These are phyloP conservation scores for Volucella inflata DNA, from an alignment of 2,888 invertebrate genomes.

Conservation along the genomic window DNA sequence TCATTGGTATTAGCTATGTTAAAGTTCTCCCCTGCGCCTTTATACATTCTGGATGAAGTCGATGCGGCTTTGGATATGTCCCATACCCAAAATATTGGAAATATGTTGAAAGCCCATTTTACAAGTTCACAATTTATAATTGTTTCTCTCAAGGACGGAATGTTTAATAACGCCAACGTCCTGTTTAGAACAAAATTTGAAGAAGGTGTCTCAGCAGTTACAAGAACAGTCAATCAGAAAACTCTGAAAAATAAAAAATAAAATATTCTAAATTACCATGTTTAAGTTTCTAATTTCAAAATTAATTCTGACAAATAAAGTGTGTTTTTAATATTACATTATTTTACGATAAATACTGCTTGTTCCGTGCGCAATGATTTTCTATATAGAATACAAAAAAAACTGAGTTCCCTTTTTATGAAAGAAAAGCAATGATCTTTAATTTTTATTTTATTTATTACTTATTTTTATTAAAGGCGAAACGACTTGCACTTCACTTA, in stretches of 20 bases:
- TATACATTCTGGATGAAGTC: slow-evolving; percentile 99
- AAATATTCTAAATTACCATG: background rate
- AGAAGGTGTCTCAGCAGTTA: slow-evolving; percentile 96
- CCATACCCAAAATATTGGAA: slow-evolving; percentile 99
- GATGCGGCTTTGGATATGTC: slow-evolving; percentile 99
- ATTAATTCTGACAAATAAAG: background rate
- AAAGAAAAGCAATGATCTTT: too few species aligned
- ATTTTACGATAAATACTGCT: too few species aligned
- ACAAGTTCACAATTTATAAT: slow-evolving; percentile 97
- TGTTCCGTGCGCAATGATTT: too few species aligned
- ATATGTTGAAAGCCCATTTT: slow-evolving; percentile 96
- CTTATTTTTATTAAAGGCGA: too few species aligned
- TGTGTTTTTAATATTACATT: background rate
- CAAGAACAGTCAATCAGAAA: slow-evolving; percentile 85
- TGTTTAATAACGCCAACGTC: slow-evolving; percentile 99
- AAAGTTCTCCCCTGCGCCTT: slow-evolving; percentile 98
- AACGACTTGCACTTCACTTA: too few species aligned
- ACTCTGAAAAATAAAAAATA: slow-evolving; percentile 50
- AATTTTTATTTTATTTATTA: too few species aligned
- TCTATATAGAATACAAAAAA: too few species aligned
- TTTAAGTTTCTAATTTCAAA: background rate
- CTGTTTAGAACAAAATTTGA: slow-evolving; percentile 96
- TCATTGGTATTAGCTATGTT: slow-evolving; percentile 98
- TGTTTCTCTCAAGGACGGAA: slow-evolving; percentile 99
- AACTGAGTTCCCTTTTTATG: too few species aligned